Evolutionary conservation across 2,113 vertebrate genomes (phyloP), one percentile per base, ranked within the genome.

Genomic region (Notarius lentiginosus): DNA sequence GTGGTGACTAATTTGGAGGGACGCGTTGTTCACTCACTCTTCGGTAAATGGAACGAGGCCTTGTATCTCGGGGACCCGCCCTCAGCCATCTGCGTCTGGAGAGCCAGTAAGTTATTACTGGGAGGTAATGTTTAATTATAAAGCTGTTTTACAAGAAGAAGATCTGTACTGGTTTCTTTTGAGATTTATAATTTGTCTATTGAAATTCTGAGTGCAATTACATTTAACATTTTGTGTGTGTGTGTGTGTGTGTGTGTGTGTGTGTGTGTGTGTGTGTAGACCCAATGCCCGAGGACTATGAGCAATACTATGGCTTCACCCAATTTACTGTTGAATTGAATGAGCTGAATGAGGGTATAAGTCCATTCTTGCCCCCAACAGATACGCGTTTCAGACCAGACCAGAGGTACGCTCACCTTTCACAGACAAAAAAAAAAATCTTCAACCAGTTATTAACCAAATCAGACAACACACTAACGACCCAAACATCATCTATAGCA

Each of bases 1-100:
- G 94, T 94, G 0, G 93, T 99, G 24, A 94, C 95, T 24, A 96
- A 99, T 90, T 93, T 91, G 84, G 94, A 94, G 8, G 98, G 98
- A 2, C 97, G 96, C 58, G 94, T 96, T 5, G 90, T 97, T 87
- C 96, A 96, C 88, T 95, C 93, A 17, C 94, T 99, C 9, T 99
- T 97, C 86, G 98, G 98, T n/a, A 99, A 98, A 90, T 99, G 98
- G 98, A 96, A 97, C 0, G 98, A 99, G 66, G 97, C 96, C 51
- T 93, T 99, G 89, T 99, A 96, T 92, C 96, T 95, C 14, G 97
- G 97, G 1, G 95, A 96, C 8, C 93, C 96, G 0, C 96, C 97
- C 1, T 96, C 96, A 2, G 94, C 97, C 73, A 94, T 94, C 0
- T 99, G 97, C 90, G 91, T 99, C 90, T 99, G 98, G 98, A 97